phyloP scores from a whole-genome alignment of 1,140 invertebrate genomes.

The Gryllus bimaculatus region DNA sequence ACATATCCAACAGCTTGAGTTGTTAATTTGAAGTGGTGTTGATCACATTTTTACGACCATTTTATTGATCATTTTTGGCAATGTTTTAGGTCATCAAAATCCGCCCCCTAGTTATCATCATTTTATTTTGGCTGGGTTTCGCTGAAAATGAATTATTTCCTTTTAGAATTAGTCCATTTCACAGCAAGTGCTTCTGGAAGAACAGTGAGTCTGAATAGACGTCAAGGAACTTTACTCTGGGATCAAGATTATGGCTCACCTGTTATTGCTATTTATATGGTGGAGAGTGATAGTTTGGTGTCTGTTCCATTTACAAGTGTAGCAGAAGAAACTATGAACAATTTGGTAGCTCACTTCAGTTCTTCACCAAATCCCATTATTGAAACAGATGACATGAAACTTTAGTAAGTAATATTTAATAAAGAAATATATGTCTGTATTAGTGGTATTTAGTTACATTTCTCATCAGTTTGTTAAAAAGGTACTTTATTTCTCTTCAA shows the following conservation, averaged over 20 bases:
- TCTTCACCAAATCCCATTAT: constrained; percentile 20
- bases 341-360: constrained; percentile 54
- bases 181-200: constrained; percentile 80
- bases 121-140: constrained; percentile 9
- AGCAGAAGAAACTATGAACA: constrained; percentile 71
- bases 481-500: too few species aligned
- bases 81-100: too few species aligned
- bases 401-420: constrained; percentile 52
- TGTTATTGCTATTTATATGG: constrained; percentile 79
- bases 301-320: constrained; percentile 84
- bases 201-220: constrained; percentile 66
- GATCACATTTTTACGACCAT: too few species aligned
- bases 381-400: constrained; percentile 55
- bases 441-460: not conserved
- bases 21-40: too few species aligned
- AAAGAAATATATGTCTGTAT: not conserved
- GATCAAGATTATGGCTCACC: constrained; percentile 77
- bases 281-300: constrained; percentile 68
- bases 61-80: not conserved
- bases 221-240: constrained; percentile 72
- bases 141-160: constrained; percentile 2
- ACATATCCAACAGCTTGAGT: too few species aligned
- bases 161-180: constrained; percentile 74
- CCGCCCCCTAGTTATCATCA: too few species aligned
- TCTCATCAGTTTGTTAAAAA: too few species aligned